Evolutionary conservation across 2,113 vertebrate genomes (phyloP).

Genomic region (Anhinga rufa): DNA sequence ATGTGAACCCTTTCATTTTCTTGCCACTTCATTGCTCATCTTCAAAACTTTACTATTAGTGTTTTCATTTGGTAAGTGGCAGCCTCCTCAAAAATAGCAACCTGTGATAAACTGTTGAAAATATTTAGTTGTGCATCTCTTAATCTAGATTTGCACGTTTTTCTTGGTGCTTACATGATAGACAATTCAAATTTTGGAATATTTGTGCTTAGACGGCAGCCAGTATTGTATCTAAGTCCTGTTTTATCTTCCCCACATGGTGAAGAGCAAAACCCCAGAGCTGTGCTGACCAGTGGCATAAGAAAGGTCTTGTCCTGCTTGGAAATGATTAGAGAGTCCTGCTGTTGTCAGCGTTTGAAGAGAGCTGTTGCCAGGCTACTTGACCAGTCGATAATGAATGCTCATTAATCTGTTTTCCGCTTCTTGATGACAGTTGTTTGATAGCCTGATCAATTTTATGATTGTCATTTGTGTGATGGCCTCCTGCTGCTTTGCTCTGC

Average conservation of each 20-base stretch:
- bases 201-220: neutral
- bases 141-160: neutral
- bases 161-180: neutral
- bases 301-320: neutral
- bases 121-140: neutral
- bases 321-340: neutral
- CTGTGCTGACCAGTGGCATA: neutral
- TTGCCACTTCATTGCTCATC: neutral
- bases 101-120: neutral
- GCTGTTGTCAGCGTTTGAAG: neutral
- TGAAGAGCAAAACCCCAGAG: neutral
- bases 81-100: neutral
- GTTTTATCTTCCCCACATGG: neutral
- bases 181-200: neutral
- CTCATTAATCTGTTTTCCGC: neutral
- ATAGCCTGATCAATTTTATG: conserved; percentile 36
- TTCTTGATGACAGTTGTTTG: conserved; percentile 40
- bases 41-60: neutral
- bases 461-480: neutral
- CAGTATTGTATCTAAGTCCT: neutral
- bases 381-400: conserved; percentile 11
- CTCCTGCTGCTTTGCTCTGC: neutral
- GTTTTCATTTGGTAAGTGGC: neutral
- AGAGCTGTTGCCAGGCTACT: conserved; percentile 26
- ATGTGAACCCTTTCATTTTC: neutral